These are phyloP conservation scores for Tachycineta bicolor DNA, from an alignment of 2,113 vertebrate species.

Conservation along the genomic window DNA sequence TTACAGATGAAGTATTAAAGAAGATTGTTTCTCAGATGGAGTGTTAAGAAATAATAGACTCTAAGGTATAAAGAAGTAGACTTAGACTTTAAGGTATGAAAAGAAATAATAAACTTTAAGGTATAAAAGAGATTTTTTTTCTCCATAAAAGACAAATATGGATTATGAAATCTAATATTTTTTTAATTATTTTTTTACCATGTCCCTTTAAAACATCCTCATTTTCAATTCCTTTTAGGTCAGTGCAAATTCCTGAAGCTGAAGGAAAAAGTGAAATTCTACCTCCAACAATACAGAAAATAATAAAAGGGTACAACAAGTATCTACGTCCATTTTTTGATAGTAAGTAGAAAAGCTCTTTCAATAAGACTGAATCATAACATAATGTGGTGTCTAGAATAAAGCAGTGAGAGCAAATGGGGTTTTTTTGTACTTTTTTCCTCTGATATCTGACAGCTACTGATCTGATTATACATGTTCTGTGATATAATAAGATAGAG, in stretches of 20 bases:
- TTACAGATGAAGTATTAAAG: neutral
- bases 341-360: conserved; percentile 75
- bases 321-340: conserved; percentile 92
- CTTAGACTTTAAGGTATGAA: neutral
- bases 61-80: neutral
- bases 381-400: neutral
- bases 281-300: conserved; percentile 88
- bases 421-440: neutral
- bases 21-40: neutral
- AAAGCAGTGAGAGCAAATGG: neutral
- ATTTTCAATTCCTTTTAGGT: conserved; percentile 10
- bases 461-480: neutral
- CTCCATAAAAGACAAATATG: neutral
- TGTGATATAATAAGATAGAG: neutral
- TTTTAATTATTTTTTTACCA: neutral
- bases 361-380: neutral
- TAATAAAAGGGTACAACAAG: conserved; percentile 94
- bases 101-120: neutral
- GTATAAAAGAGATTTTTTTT: neutral
- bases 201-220: neutral
- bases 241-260: conserved; percentile 26
- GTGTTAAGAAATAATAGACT: neutral
- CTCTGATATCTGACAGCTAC: neutral
- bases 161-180: neutral
- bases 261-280: conserved; percentile 85